These are phyloP conservation scores for Philereme vetulata DNA, from an alignment of 2,888 invertebrate genomes.

Conservation along the genomic window DNA sequence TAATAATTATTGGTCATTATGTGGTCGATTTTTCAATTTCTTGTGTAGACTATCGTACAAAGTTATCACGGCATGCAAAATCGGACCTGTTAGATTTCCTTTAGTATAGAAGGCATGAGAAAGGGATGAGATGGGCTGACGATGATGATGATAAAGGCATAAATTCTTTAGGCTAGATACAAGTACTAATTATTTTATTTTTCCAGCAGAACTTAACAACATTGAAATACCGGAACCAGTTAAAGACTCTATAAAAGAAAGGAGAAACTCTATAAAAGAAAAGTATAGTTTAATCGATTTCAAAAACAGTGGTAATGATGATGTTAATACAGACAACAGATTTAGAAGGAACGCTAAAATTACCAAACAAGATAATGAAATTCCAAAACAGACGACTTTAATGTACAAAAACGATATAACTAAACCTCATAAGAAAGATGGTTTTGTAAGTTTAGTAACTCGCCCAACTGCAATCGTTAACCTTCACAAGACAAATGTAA, in stretches of 20 bases:
- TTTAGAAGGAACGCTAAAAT: conserved; percentile 24
- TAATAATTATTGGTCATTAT: no score
- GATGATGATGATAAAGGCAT: no score
- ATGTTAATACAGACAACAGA: conserved; percentile 8
- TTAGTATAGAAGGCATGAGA: no score
- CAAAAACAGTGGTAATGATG: conserved; percentile 9
- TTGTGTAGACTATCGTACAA: no score
- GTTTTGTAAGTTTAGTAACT: conserved; percentile 51
- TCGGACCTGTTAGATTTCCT: no score
- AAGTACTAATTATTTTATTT: not conserved
- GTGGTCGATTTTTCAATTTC: no score
- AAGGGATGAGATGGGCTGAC: no score
- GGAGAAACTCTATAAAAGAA: conserved; percentile 27
- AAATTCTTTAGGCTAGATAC: no score
- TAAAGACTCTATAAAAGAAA: not conserved
- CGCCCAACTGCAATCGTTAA: conserved; percentile 51
- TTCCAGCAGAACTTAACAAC: not conserved
- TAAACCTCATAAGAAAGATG: conserved; percentile 38
- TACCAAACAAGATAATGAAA: conserved; percentile 6
- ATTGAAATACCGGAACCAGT: not conserved
- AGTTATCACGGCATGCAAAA: no score
- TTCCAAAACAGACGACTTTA: not conserved
- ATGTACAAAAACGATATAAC: not conserved
- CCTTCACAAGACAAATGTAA: conserved; percentile 32
- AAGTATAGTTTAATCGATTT: conserved; percentile 11